phyloP scores from a whole-genome alignment of 2,797 vertebrate genomes.

The Myotis myotis region DNA sequence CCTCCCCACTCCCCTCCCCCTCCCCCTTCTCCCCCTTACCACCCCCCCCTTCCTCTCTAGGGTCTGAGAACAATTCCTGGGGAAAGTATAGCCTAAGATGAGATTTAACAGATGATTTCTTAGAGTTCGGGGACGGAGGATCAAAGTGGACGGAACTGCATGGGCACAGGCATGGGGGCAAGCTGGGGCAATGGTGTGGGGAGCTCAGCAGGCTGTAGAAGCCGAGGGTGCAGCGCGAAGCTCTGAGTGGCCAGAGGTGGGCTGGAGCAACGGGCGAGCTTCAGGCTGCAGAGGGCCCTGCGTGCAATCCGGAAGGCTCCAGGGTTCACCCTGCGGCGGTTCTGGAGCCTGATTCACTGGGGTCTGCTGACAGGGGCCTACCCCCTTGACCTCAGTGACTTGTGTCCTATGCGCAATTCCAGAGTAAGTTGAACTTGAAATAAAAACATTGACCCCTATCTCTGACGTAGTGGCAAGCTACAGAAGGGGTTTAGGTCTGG shows the following conservation, averaged over 20 bases:
- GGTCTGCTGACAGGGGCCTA: not conserved
- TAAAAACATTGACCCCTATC: not conserved
- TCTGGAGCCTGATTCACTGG: not conserved
- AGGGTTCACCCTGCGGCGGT: not conserved
- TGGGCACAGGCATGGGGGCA: not conserved
- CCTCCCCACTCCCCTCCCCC: accelerated
- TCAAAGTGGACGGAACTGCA: not conserved
- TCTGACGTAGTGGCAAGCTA: not conserved
- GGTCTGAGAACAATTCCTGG: not conserved
- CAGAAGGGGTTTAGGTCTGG: not conserved
- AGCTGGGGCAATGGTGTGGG: not conserved
- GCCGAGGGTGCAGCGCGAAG: not conserved
- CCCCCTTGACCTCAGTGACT: not conserved
- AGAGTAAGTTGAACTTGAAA: not conserved
- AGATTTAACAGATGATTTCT: not conserved
- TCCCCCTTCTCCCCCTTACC: too few species aligned
- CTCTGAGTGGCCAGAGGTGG: not conserved
- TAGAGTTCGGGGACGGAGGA: not conserved
- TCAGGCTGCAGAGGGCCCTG: not conserved
- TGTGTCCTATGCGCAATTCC: not conserved
- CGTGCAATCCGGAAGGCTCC: accelerated
- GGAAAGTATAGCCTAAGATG: not conserved
- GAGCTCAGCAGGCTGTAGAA: accelerated
- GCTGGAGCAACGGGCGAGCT: too few species aligned
- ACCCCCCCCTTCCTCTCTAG: not conserved